These are phyloP conservation scores for Corydoras maculifer DNA, from an alignment of 2,113 vertebrate genomes.

Conservation along the genomic window DNA sequence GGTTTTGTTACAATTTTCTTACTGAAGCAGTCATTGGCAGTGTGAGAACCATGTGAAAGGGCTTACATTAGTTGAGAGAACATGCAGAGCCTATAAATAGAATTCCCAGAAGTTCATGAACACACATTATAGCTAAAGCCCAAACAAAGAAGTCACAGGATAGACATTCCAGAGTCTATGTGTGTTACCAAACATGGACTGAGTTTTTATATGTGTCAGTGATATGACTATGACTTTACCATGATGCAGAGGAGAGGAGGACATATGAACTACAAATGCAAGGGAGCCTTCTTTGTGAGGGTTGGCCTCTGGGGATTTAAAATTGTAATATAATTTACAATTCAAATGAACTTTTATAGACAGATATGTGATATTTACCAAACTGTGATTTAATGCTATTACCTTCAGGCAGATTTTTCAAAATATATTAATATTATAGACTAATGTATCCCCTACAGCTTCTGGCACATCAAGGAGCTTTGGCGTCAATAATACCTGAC, in stretches of 20 bases:
- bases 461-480: slow-evolving; percentile 3
- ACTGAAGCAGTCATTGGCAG: too few relatives aligned
- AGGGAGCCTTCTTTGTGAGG: neutral
- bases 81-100: slow-evolving; percentile 22
- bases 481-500: slow-evolving; percentile 24
- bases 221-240: neutral
- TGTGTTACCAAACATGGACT: slow-evolving; percentile 31
- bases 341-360: slow-evolving; percentile 8
- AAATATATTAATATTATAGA: slow-evolving; percentile 15
- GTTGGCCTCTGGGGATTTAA: too few relatives aligned
- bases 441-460: slow-evolving; percentile 18
- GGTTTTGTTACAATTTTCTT: too few relatives aligned
- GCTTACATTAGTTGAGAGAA: slow-evolving; percentile 8
- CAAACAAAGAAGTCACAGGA: slow-evolving; percentile 23
- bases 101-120: slow-evolving; percentile 10
- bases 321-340: neutral
- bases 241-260: slow-evolving; percentile 7
- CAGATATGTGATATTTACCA: neutral
- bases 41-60: slow-evolving; percentile 6
- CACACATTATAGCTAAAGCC: slow-evolving; percentile 23
- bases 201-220: neutral
- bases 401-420: slow-evolving; percentile 6
- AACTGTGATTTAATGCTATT: neutral
- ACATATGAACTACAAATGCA: slow-evolving; percentile 1
- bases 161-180: slow-evolving; percentile 13